These are phyloP conservation scores for Haliclystus octoradiatus DNA, from an alignment of 30 jellyfish, hydroid and myxozoan genomes.

Conservation along the genomic window DNA sequence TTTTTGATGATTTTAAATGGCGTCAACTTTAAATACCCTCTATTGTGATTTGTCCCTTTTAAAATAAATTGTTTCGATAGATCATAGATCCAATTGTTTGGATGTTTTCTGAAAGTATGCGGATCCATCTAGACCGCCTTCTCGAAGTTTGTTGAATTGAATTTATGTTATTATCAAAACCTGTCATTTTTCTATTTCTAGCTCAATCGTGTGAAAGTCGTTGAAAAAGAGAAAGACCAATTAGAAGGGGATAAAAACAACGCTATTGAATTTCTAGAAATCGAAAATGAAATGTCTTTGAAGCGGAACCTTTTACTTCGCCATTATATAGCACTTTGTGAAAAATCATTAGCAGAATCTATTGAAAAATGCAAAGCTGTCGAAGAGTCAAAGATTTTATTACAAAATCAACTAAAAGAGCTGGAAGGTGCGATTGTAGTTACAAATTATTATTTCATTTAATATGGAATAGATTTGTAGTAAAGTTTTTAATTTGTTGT, in stretches of 20 bases:
- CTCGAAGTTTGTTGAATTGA: no score
- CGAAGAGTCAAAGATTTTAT: conserved; percentile 34
- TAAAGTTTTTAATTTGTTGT: background rate
- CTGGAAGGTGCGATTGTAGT: conserved; percentile 16
- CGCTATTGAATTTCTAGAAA: conserved; percentile 52
- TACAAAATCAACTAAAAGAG: conserved; percentile 31
- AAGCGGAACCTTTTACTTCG: conserved; percentile 50
- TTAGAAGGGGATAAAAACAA: conserved; percentile 77
- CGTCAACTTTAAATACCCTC: no score
- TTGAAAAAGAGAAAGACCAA: conserved; percentile 89
- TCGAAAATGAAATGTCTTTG: conserved; percentile 72
- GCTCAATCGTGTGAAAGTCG: conserved; percentile 90
- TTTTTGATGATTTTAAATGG: no score
- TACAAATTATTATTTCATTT: background rate
- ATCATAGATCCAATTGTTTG: no score
- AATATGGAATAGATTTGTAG: background rate
- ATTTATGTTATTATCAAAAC: no score
- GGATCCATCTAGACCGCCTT: no score
- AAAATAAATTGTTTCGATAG: no score
- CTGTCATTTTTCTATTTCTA: conserved; percentile 8
- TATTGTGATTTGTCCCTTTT: no score
- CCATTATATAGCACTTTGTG: conserved; percentile 58
- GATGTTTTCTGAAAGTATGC: no score
- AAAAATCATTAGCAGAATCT: conserved; percentile 29
- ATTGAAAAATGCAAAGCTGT: conserved; percentile 33